These are phyloP conservation scores for Stomatorhinus walkeri DNA, from an alignment of 2,797 vertebrate species.

Conservation along the genomic window DNA sequence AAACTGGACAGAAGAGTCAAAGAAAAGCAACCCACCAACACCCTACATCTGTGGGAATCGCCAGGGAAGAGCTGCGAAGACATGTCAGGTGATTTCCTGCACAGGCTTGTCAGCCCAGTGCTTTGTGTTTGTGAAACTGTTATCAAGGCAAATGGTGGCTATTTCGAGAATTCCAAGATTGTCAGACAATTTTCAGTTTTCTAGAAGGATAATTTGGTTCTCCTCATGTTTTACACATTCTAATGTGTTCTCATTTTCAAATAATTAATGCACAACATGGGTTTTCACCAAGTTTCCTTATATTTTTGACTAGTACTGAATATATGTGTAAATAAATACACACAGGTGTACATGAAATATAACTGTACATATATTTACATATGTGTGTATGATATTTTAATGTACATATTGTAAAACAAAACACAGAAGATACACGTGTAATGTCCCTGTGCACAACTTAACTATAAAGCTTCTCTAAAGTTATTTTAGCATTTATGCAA, in stretches of 20 bases:
- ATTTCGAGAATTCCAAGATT: not conserved
- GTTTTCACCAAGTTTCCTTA: not conserved
- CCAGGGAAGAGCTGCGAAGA: not conserved
- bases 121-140: not conserved
- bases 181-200: not conserved
- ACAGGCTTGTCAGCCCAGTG: not conserved
- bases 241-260: not conserved
- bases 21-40: not conserved
- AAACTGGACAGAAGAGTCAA: not conserved
- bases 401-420: not conserved
- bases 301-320: not conserved
- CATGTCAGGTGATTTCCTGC: not conserved
- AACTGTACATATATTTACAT: not conserved
- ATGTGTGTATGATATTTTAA: not conserved
- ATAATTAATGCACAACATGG: not conserved
- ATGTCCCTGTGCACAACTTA: not conserved
- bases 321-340: not conserved
- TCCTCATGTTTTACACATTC: not conserved
- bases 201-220: not conserved
- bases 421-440: not conserved
- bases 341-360: not conserved
- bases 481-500: constrained; percentile 2
- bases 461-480: not conserved
- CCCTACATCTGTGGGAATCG: not conserved
- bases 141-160: not conserved